Evolutionary conservation across 2,113 vertebrate species (phyloP).

Genomic region (Xyrauchen texanus): DNA sequence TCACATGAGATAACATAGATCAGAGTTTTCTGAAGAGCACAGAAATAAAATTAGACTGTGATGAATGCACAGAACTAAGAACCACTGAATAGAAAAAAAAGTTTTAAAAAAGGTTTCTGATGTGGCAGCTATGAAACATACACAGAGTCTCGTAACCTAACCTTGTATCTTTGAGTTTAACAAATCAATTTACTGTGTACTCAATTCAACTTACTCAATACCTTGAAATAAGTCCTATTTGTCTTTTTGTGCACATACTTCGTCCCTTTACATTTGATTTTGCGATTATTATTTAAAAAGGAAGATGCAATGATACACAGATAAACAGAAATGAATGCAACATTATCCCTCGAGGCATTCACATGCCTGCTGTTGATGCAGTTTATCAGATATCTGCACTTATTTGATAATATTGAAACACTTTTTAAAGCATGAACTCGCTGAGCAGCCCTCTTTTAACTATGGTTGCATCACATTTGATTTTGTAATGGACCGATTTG

Average conservation of each 20-base stretch:
- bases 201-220: neutral
- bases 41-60: neutral
- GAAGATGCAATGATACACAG: neutral
- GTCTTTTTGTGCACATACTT: too few relatives aligned
- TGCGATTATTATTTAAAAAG: too few relatives aligned
- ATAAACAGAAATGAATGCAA: slow-evolving; percentile 3
- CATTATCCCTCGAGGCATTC: neutral
- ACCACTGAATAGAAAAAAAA: too few relatives aligned
- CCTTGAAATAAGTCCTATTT: slow-evolving; percentile 7
- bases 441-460: slow-evolving; percentile 6
- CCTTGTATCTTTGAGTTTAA: neutral
- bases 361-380: neutral
- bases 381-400: slow-evolving; percentile 19
- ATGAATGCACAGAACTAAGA: too few relatives aligned
- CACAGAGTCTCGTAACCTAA: too few relatives aligned
- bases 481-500: neutral
- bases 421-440: slow-evolving; percentile 31
- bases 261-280: too few relatives aligned
- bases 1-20: slow-evolving; percentile 40
- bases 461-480: neutral
- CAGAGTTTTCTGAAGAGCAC: slow-evolving; percentile 39
- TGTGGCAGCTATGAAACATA: too few relatives aligned
- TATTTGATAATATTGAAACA: slow-evolving; percentile 7
- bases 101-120: too few relatives aligned
- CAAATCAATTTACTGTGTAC: neutral